Percentiles rank a stretch among this genome's conserved stretches.
Conservation (phyloP, 2,797 vertebrate species). For the Crypturellus tataupa region DNA sequence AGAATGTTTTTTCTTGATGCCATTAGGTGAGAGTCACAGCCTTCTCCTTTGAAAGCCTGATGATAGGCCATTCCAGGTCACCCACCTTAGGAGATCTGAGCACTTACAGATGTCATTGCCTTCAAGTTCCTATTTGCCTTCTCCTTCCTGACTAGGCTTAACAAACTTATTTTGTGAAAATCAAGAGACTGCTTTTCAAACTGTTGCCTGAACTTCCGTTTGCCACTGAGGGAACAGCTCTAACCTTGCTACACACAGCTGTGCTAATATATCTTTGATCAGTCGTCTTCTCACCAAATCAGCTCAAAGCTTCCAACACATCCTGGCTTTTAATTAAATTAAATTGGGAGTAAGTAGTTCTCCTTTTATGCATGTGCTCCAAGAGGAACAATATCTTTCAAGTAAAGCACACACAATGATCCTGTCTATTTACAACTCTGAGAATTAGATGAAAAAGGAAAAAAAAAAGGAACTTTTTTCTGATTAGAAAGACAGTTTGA, state of each 20-base stretch:
- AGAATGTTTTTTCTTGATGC: not conserved
- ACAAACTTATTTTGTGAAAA: conserved; percentile 22
- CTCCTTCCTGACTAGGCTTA: conserved; percentile 18
- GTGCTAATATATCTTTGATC: conserved; percentile 57
- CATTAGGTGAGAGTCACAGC: not conserved
- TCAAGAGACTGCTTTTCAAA: not conserved
- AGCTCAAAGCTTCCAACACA: conserved; percentile 62
- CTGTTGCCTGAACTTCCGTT: conserved; percentile 18
- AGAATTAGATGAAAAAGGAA: conserved; percentile 58
- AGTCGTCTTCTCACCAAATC: conserved; percentile 67
- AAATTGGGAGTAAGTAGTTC: conserved; percentile 58
- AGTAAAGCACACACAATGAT: conserved; percentile 42
- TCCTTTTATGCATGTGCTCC: conserved; percentile 60
- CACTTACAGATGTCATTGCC: not conserved
- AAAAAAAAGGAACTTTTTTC: conserved; percentile 66
- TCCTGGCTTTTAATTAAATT: conserved; percentile 78
- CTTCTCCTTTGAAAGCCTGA: not conserved
- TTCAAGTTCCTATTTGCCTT: conserved; percentile 10
- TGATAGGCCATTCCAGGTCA: not conserved
- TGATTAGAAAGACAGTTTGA: conserved; percentile 56
- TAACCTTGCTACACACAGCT: conserved; percentile 38
- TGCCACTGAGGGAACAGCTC: not conserved
- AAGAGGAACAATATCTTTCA: conserved; percentile 56
- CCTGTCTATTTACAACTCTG: conserved; percentile 61
- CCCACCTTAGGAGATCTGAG: not conserved